phyloP scores from a whole-genome alignment of 2,113 vertebrate genomes.

The Gulo gulo region DNA sequence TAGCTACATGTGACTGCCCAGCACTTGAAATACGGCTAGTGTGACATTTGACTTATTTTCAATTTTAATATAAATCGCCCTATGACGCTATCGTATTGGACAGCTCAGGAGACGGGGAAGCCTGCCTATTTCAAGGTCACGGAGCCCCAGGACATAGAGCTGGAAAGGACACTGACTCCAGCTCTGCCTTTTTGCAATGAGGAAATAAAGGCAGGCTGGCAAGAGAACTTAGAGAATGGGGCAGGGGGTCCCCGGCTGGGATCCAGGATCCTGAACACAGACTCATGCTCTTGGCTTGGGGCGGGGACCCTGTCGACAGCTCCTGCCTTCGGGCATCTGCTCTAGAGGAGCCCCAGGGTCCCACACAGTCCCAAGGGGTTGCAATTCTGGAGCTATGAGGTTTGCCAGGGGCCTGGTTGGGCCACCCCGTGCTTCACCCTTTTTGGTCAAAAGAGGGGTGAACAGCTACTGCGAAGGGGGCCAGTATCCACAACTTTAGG shows the following conservation, averaged over 20 bases:
- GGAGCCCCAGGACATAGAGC: background rate
- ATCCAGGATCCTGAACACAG: background rate
- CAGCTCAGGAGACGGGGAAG: background rate
- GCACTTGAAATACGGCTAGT: background rate
- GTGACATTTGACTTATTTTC: background rate
- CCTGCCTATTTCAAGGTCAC: background rate
- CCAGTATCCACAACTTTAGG: background rate
- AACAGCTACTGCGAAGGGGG: background rate
- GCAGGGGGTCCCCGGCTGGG: background rate
- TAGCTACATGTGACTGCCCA: background rate
- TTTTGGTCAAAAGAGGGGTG: background rate
- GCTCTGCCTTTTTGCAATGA: background rate
- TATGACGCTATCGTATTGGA: background rate
- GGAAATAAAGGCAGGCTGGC: background rate
- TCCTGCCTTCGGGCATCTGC: background rate
- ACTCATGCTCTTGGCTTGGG: background rate
- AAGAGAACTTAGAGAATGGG: background rate
- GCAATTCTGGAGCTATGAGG: background rate
- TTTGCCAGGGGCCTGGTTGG: background rate
- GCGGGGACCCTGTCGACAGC: background rate
- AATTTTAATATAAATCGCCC: background rate
- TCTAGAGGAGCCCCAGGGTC: background rate
- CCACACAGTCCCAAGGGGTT: background rate
- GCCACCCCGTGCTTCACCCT: background rate
- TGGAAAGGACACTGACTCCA: background rate